These are phyloP conservation scores for Apistogramma diplotaenia DNA, from an alignment of 2,113 vertebrate genomes.

Conservation along the genomic window DNA sequence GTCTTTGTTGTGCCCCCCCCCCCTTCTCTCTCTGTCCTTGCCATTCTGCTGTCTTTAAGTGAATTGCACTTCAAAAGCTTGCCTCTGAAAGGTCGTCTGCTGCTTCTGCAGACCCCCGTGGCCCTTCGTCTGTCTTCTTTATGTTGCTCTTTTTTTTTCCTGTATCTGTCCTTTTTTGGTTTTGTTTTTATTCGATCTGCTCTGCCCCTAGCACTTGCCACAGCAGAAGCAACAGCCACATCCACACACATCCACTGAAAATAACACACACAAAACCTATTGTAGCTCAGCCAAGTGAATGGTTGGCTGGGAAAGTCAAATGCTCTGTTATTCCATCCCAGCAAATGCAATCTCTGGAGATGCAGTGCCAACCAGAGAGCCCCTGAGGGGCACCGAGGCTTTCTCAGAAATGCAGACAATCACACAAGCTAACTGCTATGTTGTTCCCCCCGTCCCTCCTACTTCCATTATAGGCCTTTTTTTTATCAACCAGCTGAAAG, in stretches of 20 bases:
- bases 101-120: conserved; percentile 15
- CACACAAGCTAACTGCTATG: conserved; percentile 32
- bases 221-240: not conserved
- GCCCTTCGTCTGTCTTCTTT: conserved; percentile 31
- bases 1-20: not conserved
- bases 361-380: conserved; percentile 31
- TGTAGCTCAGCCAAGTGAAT: conserved; percentile 29
- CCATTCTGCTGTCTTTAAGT: conserved; percentile 5
- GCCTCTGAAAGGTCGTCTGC: conserved; percentile 37
- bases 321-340: conserved; percentile 41
- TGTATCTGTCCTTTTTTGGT: conserved; percentile 7
- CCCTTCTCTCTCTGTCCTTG: not conserved
- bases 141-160: conserved; percentile 11
- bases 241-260: not conserved
- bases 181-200: conserved; percentile 31
- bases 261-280: conserved; percentile 21
- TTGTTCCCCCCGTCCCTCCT: conserved; percentile 1
- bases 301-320: conserved; percentile 50
- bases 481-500: conserved; percentile 19
- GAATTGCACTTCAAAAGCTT: conserved; percentile 38
- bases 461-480: conserved; percentile 34
- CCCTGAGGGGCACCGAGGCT: conserved; percentile 14
- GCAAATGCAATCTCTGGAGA: conserved; percentile 50
- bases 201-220: conserved; percentile 1
- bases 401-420: conserved; percentile 51